phyloP scores from a whole-genome alignment of 2,888 invertebrate genomes.

The Lamellibrachia satsuma region DNA sequence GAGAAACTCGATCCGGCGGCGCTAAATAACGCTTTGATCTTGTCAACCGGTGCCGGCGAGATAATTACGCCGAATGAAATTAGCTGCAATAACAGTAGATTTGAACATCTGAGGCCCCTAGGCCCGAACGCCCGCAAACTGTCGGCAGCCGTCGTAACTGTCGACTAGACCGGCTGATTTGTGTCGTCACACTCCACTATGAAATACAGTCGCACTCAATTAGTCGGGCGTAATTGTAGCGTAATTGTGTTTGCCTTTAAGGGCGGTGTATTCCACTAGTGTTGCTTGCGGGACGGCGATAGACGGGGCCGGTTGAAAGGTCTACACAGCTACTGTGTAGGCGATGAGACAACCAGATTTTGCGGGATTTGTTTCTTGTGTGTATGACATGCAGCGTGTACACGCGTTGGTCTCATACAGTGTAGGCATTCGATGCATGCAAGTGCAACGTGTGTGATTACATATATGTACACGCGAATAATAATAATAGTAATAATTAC shows the following conservation, averaged over 20 bases:
- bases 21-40: neutral
- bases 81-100: slow-evolving; percentile 13
- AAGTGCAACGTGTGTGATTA: no score
- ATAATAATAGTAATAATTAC: no score
- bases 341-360: no score
- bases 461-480: no score
- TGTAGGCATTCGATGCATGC: no score
- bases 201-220: slow-evolving; percentile 13
- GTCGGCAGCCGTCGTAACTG: neutral
- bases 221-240: neutral
- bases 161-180: neutral
- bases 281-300: neutral
- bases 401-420: no score
- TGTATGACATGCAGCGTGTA: no score
- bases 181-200: neutral
- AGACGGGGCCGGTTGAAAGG: neutral
- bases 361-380: no score
- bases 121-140: neutral
- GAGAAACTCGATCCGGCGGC: neutral
- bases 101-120: slow-evolving; percentile 10
- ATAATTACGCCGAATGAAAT: slow-evolving; percentile 14
- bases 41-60: neutral
- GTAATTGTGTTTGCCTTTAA: slow-evolving; percentile 17
- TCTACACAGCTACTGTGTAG: neutral
- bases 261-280: neutral